These are phyloP conservation scores for Crocidura indochinensis DNA, from an alignment of 2,797 vertebrate genomes.

Conservation along the genomic window DNA sequence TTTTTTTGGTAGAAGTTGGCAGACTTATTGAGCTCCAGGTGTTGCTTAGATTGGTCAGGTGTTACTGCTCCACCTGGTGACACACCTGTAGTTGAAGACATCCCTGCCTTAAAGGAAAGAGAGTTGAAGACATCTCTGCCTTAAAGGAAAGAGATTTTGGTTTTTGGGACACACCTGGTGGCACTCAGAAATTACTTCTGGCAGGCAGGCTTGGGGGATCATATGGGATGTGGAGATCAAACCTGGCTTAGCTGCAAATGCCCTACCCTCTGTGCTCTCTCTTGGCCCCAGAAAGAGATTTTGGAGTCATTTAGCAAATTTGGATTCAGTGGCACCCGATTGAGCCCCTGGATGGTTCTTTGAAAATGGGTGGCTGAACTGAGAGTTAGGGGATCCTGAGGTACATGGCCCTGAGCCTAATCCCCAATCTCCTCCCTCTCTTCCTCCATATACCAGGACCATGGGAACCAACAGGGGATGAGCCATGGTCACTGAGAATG, in stretches of 20 bases:
- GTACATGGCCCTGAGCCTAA: too few species aligned
- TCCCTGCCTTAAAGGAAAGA: constrained; percentile 55
- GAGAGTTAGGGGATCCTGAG: neutral
- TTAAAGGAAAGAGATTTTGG: constrained; percentile 35
- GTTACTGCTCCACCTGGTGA: constrained; percentile 72
- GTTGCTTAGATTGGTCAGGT: constrained; percentile 72
- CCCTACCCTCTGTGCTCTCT: too few species aligned
- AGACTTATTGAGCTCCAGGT: constrained; percentile 74
- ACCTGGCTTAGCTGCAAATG: too few species aligned
- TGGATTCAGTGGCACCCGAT: neutral
- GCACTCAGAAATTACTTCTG: too few species aligned
- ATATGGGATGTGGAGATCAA: too few species aligned
- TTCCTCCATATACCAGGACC: too few species aligned
- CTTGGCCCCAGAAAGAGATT: too few species aligned
- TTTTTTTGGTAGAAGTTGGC: constrained; percentile 81
- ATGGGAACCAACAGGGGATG: too few species aligned
- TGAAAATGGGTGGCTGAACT: neutral
- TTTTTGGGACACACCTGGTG: too few species aligned
- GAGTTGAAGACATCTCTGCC: constrained; percentile 24
- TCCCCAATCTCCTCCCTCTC: too few species aligned
- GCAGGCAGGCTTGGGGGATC: too few species aligned
- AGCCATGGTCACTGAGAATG: too few species aligned
- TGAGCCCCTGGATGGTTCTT: neutral
- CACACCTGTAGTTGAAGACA: constrained; percentile 50
- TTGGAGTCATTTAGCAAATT: constrained; percentile 9